Evolutionary conservation across 2,888 invertebrate species (phyloP), one percentile per base, ranked within the genome.

Genomic region (Lithophane socia): DNA sequence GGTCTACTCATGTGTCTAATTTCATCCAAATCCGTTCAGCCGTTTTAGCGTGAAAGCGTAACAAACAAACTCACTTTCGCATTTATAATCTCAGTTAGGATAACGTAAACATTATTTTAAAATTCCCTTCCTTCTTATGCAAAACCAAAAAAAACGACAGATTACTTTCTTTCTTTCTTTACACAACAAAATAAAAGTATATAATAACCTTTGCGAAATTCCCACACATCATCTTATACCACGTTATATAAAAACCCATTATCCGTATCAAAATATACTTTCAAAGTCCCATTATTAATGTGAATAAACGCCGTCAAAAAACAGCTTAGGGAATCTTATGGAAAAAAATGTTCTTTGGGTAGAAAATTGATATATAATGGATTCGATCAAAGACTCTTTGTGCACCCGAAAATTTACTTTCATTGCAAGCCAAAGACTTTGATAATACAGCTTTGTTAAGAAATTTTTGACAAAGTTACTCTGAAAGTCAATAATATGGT

Each of bases 331-430:
- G 81, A 66, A 74, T 73, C 60, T 83, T 44, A 77, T 73, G 63
- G 65, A 83, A 73, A 79, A 74, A 80, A 84, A 47, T 7, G 10
- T 54, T 68, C 63, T 83, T 66, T 66, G 42, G 60, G 54, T 64
- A 60, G 80, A 85, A 86, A 86, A 85, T 86, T 85, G 64, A 72
- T 78, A 42, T 74, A 67, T 77, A 85, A 80, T 81, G 81, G 68
- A 74, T 83, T 44, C n/a, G 64, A 70, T 76, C 64, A 80, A 73
- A 69, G 73, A 44, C 66, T 69, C 29, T 44, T 73, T 75, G 75
- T 56, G 75, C 65, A 69, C 37, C 21, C 10, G 12, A 44, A 81
- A 84, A 81, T 81, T 81, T 75, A 73, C 56, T 70, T 67, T 61
- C 52, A 71, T 80, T 82, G 63, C 74, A 49, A 52, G 18, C 29